Evolutionary conservation across 2,113 vertebrate species (phyloP).

Genomic region (Percina caprodes): DNA sequence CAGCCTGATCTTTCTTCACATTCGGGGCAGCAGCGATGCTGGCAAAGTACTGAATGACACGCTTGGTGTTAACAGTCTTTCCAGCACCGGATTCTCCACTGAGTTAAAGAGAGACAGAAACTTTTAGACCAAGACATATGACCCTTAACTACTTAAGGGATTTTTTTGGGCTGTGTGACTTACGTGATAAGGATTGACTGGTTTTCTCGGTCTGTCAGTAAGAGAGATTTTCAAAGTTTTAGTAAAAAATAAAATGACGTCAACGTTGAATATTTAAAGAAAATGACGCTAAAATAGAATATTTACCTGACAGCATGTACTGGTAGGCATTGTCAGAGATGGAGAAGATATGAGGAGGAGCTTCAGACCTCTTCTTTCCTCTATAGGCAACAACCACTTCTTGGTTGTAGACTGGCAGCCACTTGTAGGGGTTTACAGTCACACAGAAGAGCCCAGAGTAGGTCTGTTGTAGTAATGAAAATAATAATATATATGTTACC

Average conservation of each 20-base stretch:
- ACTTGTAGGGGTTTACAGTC: no score
- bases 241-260: accelerated
- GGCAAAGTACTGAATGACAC: constrained; percentile 94
- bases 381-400: no score
- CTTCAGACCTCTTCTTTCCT: no score
- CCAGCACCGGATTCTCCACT: constrained; percentile 94
- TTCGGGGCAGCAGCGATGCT: constrained; percentile 86
- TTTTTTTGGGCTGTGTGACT: constrained; percentile 16
- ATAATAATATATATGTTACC: constrained; percentile 43
- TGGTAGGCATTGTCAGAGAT: constrained; percentile 93
- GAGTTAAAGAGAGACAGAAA: not conserved
- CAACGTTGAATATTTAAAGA: not conserved
- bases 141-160: not conserved
- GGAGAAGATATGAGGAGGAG: constrained; percentile 74
- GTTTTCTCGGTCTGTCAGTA: constrained; percentile 73
- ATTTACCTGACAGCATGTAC: constrained; percentile 89
- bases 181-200: constrained; percentile 79
- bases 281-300: not conserved
- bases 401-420: no score
- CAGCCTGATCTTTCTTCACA: constrained; percentile 85
- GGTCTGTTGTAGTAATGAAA: no score
- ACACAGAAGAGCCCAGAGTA: no score
- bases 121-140: not conserved
- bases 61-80: constrained; percentile 94
- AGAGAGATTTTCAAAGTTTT: constrained; percentile 17